phyloP scores from a whole-genome alignment of 2,113 vertebrate genomes.

The Kobus ellipsiprymnus region DNA sequence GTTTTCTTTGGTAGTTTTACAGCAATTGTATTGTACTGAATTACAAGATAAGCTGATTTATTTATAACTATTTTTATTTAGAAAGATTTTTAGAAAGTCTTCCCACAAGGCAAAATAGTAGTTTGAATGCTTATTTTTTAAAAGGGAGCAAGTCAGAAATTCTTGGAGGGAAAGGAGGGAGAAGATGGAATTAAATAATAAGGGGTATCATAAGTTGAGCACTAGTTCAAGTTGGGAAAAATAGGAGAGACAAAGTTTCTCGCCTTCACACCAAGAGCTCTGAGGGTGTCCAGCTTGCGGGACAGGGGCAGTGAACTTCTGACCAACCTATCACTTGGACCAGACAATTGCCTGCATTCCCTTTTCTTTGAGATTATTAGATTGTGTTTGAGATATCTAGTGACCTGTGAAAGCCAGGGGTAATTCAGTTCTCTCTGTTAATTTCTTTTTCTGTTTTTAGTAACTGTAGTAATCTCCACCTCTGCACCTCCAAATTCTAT shows the following conservation, averaged over 20 bases:
- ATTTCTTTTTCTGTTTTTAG: neutral
- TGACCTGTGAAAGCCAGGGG: neutral
- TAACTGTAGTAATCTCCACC: neutral
- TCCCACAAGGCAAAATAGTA: neutral
- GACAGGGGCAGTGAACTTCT: neutral
- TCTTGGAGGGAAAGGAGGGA: neutral
- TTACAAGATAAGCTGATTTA: neutral
- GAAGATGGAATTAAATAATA: neutral
- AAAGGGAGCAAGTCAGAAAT: neutral
- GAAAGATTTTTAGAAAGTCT: neutral
- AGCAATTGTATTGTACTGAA: neutral
- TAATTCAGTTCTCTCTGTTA: neutral
- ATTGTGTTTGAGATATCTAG: neutral
- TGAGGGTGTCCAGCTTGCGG: fast-evolving
- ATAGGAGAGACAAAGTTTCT: neutral
- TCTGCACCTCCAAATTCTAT: neutral
- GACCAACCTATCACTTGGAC: neutral
- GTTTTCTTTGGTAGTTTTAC: neutral
- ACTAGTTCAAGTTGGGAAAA: neutral
- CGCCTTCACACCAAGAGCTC: neutral
- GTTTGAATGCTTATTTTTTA: neutral
- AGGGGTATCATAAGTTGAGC: neutral
- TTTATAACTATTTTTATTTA: neutral
- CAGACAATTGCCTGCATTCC: neutral
- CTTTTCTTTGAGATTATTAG: neutral